phyloP scores from a whole-genome alignment of 2,888 invertebrate genomes.

The Cenopis cana region DNA sequence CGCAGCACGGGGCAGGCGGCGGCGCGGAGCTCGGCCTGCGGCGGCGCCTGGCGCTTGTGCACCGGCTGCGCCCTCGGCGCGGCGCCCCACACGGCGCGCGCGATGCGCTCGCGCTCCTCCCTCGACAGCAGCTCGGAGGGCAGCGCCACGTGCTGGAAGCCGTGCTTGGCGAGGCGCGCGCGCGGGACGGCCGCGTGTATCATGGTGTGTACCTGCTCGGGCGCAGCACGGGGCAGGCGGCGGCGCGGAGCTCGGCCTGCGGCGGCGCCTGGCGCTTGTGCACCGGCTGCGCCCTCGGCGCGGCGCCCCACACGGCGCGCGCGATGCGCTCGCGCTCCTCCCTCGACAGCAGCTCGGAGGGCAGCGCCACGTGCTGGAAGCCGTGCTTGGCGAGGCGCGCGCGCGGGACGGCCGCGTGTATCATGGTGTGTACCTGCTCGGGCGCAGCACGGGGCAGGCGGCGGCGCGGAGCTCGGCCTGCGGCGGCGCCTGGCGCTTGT shows the following conservation, averaged over 20 bases:
- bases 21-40: slow-evolving; percentile 55
- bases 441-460: slow-evolving; percentile 53
- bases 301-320: slow-evolving; percentile 65
- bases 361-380: slow-evolving; percentile 73
- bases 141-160: slow-evolving; percentile 69
- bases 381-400: slow-evolving; percentile 58
- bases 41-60: slow-evolving; percentile 46
- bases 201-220: slow-evolving; percentile 9
- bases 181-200: too few species aligned
- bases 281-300: slow-evolving; percentile 51
- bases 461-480: slow-evolving; percentile 55
- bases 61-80: slow-evolving; percentile 52
- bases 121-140: slow-evolving; percentile 86
- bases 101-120: slow-evolving; percentile 72
- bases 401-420: slow-evolving; percentile 53
- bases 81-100: slow-evolving; percentile 67
- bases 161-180: slow-evolving; percentile 58
- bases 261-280: slow-evolving; percentile 45
- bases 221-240: slow-evolving; percentile 53
- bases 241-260: slow-evolving; percentile 55
- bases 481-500: slow-evolving; percentile 46
- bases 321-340: slow-evolving; percentile 74
- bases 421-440: slow-evolving; percentile 20
- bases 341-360: slow-evolving; percentile 86
- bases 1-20: slow-evolving; percentile 53